Base-by-base conservation (phyloP, 2,113 vertebrate genomes). In the Salvelinus alpinus region DNA sequence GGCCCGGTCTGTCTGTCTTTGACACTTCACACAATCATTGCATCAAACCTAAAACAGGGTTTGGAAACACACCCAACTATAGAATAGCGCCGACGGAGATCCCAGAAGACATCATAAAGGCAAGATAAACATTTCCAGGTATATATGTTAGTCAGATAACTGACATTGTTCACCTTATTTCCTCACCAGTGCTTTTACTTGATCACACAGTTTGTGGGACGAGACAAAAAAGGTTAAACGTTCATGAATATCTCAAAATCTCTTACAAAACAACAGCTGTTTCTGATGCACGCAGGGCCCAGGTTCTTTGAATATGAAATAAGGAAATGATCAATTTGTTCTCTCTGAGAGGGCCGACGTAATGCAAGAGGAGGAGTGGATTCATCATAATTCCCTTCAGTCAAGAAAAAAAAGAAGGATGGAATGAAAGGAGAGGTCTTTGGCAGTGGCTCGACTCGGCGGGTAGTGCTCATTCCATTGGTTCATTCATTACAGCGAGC, bases 331-430 rank as follows among this genome's bases (percentile, higher is more conserved):
- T 76, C 86, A 74, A 79, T 88, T 82, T 86, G 79, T 85, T 78
- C 77, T 76, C 69, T 85, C 29, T 34, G 74, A 60, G 70, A 80
- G 71, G 79, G 74, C 70, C 48, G 71, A 74, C 79, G 83, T 73
- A 34, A 73, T 77, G 68, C 59, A 73, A 87, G 81, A 84, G 64
- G 47, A 74, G 66, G 80, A 85, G 64, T 74, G 69, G 80, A 85
- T 84, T 89, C 80, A 86, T 88, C 82, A 83, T 88, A 86, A 88
- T 88, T 89, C 86, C 86, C 79, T 64, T 80, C 77, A 47, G 80
- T 84, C 87, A 80, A 38, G 9, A 85, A 80, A 83, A 88, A 84
- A 87, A 81, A 83, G 71, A 25, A 71, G 47, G 34, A 38, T 7
- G 34, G 34, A 38, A 38, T 38, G 38, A 38, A 38, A 38, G 38